These are phyloP conservation scores for Aphodius granarius DNA, from an alignment of 2,888 invertebrate species.

Conservation along the genomic window DNA sequence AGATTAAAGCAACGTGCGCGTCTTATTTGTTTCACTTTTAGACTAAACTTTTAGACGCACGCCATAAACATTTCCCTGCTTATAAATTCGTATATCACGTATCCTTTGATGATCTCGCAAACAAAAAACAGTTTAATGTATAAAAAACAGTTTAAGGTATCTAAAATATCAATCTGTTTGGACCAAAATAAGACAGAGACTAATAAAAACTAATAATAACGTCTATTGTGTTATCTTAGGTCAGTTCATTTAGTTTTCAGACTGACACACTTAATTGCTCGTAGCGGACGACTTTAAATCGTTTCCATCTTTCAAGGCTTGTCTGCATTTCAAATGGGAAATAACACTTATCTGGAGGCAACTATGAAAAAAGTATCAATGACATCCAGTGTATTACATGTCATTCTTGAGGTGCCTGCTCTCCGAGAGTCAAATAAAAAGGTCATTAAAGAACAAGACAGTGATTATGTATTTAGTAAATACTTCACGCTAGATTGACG, in stretches of 20 bases:
- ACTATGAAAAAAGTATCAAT: background rate
- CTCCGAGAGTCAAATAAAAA: background rate
- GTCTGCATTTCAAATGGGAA: background rate
- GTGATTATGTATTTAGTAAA: background rate
- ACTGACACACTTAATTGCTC: background rate
- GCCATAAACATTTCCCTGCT: background rate
- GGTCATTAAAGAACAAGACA: background rate
- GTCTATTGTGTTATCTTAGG: background rate
- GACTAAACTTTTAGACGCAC: background rate
- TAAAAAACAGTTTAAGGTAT: no score
- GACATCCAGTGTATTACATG: background rate
- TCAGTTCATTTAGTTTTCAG: background rate
- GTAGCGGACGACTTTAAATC: background rate
- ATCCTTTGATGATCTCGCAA: background rate
- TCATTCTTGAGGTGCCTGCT: background rate
- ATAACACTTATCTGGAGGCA: background rate
- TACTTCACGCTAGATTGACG: background rate
- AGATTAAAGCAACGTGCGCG: background rate
- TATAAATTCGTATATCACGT: background rate
- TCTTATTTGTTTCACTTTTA: background rate
- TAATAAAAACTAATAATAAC: background rate
- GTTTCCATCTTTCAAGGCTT: background rate
- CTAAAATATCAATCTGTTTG: no score
- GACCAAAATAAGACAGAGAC: no score
- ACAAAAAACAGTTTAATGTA: no score